Base-by-base conservation (phyloP, 2,888 invertebrate species). In the Gortyna flavago region DNA sequence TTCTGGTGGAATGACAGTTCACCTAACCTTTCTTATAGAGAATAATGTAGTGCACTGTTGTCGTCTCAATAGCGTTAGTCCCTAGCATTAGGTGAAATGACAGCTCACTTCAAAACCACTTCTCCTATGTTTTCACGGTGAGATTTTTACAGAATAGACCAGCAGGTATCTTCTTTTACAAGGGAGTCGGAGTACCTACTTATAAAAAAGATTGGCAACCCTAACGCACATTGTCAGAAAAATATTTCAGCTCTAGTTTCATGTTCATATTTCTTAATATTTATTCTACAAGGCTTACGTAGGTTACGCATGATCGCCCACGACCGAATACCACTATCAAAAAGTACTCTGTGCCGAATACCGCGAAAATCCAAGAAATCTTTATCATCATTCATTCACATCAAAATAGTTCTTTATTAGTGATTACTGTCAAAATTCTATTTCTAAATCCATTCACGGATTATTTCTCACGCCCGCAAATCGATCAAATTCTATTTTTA, bases 271-370 rank as follows among this genome's bases (percentile, higher is more conserved):
- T 79, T 75, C 32, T 32, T 29, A 69, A 84, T 84, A 32, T 75
- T 73, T 67, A 65, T 71, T 73, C 8, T 54, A 29, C 13, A 8
- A 54, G 38, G 72, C 44, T 70, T 78, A 70, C 13, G 32, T 78
- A 75, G 72, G 62, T 72, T 83, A 83, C 79, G 83, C 86, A 84
- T 41, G 85, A 65, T 83, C 85, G 57, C 83, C 85, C 85, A 83
- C 86, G 71, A 54, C 25, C 29, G 44, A 85, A 85, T 86, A 25
- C 79, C 83, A n/a, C n/a, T n/a, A n/a, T n/a, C n/a, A n/a, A n/a
- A n/a, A n/a, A n/a, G n/a, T n/a, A n/a, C n/a, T n/a, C n/a, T n/a
- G n/a, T n/a, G n/a, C 25, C 29, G 44, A 85, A 85, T 86, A 25
- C 79, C 83, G 61, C 75, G 72, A 67, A 64, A 76, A 83, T 72